Evolutionary conservation across 2,888 invertebrate genomes (phyloP).

Genomic region (Rutpela maculata): DNA sequence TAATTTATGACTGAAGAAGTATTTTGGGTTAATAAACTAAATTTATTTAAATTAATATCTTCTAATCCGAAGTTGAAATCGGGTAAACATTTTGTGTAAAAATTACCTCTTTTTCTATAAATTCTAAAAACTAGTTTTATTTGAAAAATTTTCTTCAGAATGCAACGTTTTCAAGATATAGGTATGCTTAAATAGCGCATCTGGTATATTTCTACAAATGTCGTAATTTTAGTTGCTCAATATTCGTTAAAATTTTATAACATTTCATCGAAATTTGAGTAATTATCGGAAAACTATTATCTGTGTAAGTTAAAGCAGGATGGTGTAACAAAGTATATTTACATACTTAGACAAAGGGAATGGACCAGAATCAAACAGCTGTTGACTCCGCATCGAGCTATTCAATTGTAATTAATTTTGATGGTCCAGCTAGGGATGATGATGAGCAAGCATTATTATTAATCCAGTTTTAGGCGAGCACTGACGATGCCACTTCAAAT

Average conservation of each 20-base stretch:
- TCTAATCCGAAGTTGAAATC: no score
- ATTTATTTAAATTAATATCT: no score
- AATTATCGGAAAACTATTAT: not conserved
- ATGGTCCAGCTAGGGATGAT: conserved; percentile 65
- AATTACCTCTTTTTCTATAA: no score
- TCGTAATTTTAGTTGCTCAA: no score
- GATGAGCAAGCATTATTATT: conserved; percentile 67
- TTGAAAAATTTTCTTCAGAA: no score
- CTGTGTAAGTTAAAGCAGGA: conserved; percentile 37
- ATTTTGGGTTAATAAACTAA: no score
- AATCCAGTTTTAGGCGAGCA: conserved; percentile 63
- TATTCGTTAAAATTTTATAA: not conserved
- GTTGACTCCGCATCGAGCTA: conserved; percentile 63
- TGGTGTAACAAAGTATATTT: conserved; percentile 51
- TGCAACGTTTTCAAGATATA: no score
- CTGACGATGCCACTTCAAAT: conserved; percentile 62
- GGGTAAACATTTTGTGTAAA: no score
- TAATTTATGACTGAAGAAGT: no score
- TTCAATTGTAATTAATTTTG: conserved; percentile 70
- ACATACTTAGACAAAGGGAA: conserved; percentile 54
- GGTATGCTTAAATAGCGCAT: no score
- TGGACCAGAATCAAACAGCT: conserved; percentile 58
- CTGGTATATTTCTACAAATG: no score
- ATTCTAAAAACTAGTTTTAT: no score
- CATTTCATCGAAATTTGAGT: not conserved